Evolutionary conservation across 2,888 invertebrate species (phyloP).

Genomic region (Volucella bombylans): DNA sequence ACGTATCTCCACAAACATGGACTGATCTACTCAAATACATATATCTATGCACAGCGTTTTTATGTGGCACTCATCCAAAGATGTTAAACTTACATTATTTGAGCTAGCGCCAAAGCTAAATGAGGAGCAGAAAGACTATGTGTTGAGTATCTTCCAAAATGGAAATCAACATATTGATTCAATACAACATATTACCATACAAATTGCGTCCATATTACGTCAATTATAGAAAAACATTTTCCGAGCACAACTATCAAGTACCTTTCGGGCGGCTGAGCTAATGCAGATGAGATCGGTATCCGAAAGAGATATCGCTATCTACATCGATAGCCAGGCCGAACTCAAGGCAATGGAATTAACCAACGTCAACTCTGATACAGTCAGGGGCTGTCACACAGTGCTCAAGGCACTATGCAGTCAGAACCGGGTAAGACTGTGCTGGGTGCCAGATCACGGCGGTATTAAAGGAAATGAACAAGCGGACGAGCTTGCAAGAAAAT

Average conservation of each 20-base stretch:
- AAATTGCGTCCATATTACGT: constrained; percentile 53
- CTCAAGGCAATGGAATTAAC: no score
- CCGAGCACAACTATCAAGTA: constrained; percentile 64
- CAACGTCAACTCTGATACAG: no score
- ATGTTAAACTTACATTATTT: constrained; percentile 65
- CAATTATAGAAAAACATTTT: constrained; percentile 53
- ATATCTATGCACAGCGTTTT: constrained; percentile 61
- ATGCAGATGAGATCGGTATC: no score
- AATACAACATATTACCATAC: constrained; percentile 42
- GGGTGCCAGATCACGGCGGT: no score
- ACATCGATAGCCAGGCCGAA: no score
- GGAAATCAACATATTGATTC: constrained; percentile 28
- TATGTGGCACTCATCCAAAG: constrained; percentile 51
- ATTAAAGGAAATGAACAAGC: no score
- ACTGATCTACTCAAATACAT: constrained; percentile 63
- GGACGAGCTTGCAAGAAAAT: no score
- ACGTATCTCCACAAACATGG: constrained; percentile 66
- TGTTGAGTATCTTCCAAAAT: constrained; percentile 40
- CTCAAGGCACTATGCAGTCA: no score
- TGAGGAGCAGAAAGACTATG: constrained; percentile 36
- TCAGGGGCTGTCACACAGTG: no score
- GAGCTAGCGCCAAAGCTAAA: constrained; percentile 48
- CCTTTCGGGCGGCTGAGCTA: no score
- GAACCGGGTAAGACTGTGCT: no score
- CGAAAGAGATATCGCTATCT: no score